phyloP scores from a whole-genome alignment of 64 coral and sea anemone genomes.

The Orbicella faveolata region DNA sequence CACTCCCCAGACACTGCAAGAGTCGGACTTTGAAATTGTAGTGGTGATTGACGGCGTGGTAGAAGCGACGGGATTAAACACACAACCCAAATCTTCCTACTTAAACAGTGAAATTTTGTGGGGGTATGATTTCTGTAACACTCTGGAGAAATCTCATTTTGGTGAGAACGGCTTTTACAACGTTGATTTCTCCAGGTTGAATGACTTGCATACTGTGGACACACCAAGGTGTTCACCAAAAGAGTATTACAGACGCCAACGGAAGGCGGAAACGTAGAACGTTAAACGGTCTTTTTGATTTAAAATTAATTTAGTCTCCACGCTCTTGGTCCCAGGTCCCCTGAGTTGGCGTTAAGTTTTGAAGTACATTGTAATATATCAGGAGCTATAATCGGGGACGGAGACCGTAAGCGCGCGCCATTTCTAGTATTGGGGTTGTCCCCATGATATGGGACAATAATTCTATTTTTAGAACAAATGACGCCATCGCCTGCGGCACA shows the following conservation, averaged over 20 bases:
- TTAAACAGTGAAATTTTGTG: constrained; percentile 90
- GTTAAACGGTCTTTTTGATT: background rate
- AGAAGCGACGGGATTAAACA: constrained; percentile 88
- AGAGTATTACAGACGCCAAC: constrained; percentile 49
- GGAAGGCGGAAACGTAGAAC: background rate
- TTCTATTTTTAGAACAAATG: no score
- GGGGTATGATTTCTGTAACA: constrained; percentile 83
- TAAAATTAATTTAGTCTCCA: no score
- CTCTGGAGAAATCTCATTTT: constrained; percentile 46
- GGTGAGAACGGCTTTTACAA: constrained; percentile 30
- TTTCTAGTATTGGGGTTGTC: no score
- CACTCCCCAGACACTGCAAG: constrained; percentile 63
- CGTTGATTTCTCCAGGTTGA: constrained; percentile 71
- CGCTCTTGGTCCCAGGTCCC: no score
- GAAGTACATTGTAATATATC: no score
- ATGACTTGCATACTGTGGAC: constrained; percentile 46
- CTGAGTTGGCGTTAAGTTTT: no score
- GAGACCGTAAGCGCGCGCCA: no score
- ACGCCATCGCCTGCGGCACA: no score
- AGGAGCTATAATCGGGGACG: no score
- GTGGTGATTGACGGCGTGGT: constrained; percentile 91
- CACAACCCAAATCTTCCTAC: constrained; percentile 87
- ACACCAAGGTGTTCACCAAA: constrained; percentile 68
- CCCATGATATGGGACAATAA: no score
- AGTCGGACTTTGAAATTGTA: constrained; percentile 81